A percentile compares a stretch with the other conserved stretches of the same genome.
Evolutionary conservation across 2,797 vertebrate species (phyloP).

Genomic region (Sebastes minor): DNA sequence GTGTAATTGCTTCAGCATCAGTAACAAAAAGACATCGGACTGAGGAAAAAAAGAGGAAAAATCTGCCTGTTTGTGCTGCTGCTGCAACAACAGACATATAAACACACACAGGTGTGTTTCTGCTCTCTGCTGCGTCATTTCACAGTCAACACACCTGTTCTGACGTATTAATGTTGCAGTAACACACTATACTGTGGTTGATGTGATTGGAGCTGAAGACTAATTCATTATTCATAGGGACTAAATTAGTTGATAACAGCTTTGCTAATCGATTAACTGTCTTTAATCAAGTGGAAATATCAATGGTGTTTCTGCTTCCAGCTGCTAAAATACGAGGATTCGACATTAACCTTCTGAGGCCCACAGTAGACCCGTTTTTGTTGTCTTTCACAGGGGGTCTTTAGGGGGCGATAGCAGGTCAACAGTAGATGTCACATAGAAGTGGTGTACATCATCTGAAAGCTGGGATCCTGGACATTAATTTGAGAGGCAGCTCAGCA

Average conservation of each 20-base stretch:
- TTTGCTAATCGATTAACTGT: background rate
- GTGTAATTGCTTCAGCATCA: conserved; percentile 11
- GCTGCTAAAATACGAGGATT: background rate
- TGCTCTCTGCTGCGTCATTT: background rate
- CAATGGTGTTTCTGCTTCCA: background rate
- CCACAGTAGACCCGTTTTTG: too few relatives aligned
- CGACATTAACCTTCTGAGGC: background rate
- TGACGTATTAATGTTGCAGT: background rate
- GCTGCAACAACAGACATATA: background rate
- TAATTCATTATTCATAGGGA: background rate
- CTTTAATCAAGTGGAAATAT: background rate
- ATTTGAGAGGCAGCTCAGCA: too few relatives aligned
- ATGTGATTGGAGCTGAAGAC: background rate
- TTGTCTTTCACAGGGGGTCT: too few relatives aligned
- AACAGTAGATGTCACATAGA: too few relatives aligned
- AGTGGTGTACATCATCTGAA: too few relatives aligned
- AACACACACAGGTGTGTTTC: background rate
- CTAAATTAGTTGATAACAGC: background rate
- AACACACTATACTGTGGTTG: background rate
- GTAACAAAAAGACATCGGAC: background rate
- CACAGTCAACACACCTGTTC: background rate
- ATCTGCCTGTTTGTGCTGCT: background rate
- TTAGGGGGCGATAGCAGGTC: too few relatives aligned
- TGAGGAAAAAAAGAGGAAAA: background rate
- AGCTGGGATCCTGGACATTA: too few relatives aligned